Percentiles rank a stretch among this genome's conserved stretches.
Evolutionary conservation across 2,888 invertebrate species (phyloP).

Genomic region (Brachycybe producta): DNA sequence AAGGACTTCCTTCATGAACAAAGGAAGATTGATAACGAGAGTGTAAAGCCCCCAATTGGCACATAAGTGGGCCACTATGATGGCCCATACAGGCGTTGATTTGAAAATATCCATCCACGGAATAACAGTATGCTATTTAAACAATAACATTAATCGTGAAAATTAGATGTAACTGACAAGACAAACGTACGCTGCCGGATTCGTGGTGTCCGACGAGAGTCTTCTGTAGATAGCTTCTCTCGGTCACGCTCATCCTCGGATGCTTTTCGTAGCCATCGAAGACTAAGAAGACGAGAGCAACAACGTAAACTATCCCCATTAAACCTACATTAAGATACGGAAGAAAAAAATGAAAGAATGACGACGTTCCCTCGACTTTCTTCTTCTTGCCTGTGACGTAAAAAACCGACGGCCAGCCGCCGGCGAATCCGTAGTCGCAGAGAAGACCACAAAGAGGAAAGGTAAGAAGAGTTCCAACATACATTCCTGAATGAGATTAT

Average conservation of each 20-base stretch:
- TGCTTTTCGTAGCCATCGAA: conserved; percentile 43
- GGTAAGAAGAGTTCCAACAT: conserved; percentile 30
- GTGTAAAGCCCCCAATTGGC: conserved; percentile 31
- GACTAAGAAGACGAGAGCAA: conserved; percentile 37
- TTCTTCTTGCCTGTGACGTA: conserved; percentile 40
- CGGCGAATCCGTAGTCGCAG: conserved; percentile 42
- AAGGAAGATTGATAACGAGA: conserved; percentile 34
- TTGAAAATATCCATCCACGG: conserved; percentile 39
- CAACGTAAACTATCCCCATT: conserved; percentile 37
- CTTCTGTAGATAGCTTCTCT: conserved; percentile 30
- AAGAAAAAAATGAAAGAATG: conserved; percentile 21
- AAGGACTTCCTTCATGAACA: conserved; percentile 38
- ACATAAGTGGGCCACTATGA: conserved; percentile 38
- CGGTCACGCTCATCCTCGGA: conserved; percentile 39
- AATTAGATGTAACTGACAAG: not conserved
- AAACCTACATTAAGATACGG: conserved; percentile 32
- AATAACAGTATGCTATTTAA: conserved; percentile 29
- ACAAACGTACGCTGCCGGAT: conserved; percentile 7
- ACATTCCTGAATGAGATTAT: conserved; percentile 16
- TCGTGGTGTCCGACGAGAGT: conserved; percentile 11
- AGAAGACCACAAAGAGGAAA: conserved; percentile 45
- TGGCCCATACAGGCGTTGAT: conserved; percentile 38
- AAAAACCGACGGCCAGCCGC: conserved; percentile 49
- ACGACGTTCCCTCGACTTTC: not conserved
- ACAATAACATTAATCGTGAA: not conserved